Percentiles rank a stretch among this genome's conserved stretches.
Conservation (phyloP, 1,140 invertebrate genomes). For the Archivesica marissinica region DNA sequence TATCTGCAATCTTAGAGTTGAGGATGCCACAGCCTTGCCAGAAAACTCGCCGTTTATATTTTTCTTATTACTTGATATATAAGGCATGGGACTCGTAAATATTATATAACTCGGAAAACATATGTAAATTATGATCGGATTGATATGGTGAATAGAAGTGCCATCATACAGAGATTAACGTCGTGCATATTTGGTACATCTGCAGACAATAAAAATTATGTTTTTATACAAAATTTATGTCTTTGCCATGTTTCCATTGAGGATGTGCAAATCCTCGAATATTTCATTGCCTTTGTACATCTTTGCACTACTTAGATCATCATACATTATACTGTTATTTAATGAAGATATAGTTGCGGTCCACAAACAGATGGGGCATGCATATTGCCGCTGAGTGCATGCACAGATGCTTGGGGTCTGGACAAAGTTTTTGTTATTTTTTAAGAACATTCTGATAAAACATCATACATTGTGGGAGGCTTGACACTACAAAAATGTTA, state of each 20-base stretch:
- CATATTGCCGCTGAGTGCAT: too few relatives aligned
- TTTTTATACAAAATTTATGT: neutral
- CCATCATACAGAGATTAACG: neutral
- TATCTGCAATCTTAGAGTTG: neutral
- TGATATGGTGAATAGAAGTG: neutral
- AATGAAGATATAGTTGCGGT: too few relatives aligned
- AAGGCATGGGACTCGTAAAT: neutral
- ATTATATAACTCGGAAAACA: conserved; percentile 3
- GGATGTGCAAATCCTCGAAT: neutral
- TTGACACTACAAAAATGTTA: too few relatives aligned
- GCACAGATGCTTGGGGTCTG: too few relatives aligned
- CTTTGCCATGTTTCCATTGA: neutral
- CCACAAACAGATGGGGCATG: too few relatives aligned
- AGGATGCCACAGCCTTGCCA: neutral
- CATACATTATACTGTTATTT: too few relatives aligned
- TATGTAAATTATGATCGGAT: neutral
- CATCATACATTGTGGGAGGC: too few relatives aligned
- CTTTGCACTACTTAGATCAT: neutral
- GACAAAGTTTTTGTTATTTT: too few relatives aligned
- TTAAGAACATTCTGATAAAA: too few relatives aligned
- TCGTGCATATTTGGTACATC: neutral
- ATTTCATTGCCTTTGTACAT: conserved; percentile 2
- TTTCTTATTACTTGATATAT: neutral
- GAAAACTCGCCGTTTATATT: neutral
- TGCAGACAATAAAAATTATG: neutral